Evolutionary conservation across 2,113 vertebrate species (phyloP).

Genomic region (Ramphastos sulfuratus): DNA sequence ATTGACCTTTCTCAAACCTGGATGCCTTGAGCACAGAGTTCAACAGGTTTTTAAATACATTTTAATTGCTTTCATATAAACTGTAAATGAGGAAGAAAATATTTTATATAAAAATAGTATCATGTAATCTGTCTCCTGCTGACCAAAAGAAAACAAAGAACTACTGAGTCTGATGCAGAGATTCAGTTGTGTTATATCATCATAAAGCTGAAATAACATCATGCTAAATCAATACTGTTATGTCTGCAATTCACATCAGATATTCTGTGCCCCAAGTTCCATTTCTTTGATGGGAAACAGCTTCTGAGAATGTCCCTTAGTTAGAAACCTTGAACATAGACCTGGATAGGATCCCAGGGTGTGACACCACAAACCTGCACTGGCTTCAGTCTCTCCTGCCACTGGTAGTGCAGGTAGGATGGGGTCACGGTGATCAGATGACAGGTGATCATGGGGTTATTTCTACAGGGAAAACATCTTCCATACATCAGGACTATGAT

Average conservation of each 20-base stretch:
- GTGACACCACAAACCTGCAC: background rate
- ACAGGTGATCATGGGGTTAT: background rate
- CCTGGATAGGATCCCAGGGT: background rate
- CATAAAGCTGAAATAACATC: background rate
- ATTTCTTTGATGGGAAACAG: background rate
- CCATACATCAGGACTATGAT: background rate
- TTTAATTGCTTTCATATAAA: background rate
- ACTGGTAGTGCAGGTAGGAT: background rate
- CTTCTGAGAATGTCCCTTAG: background rate
- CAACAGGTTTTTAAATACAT: background rate
- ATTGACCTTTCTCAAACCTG: background rate
- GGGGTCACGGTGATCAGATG: background rate
- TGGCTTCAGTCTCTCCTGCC: background rate
- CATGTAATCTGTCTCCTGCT: background rate
- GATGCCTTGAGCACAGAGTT: background rate
- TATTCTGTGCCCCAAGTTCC: background rate
- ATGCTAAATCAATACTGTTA: background rate
- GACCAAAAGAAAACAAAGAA: background rate
- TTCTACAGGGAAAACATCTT: background rate
- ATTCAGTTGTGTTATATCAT: background rate
- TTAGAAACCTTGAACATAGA: background rate
- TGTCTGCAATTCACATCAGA: background rate
- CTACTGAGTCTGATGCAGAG: background rate
- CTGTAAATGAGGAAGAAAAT: background rate
- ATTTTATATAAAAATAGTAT: background rate